Base-by-base conservation (phyloP, 2,888 invertebrate genomes). In the Aphidoletes aphidimyza region DNA sequence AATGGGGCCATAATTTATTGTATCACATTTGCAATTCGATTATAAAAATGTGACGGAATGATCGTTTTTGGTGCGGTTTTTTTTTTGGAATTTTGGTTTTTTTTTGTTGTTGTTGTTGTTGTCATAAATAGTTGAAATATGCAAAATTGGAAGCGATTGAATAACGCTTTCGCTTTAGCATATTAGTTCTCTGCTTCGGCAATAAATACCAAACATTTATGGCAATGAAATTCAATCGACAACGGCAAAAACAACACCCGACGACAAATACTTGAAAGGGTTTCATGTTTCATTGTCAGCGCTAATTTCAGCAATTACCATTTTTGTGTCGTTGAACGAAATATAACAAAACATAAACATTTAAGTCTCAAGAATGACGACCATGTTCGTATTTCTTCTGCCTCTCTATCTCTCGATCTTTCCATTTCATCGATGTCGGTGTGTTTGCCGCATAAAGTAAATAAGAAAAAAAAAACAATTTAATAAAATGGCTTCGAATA, bases 301-400 rank as follows among this genome's bases (percentile, higher is more conserved):
- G 30, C 69, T 69, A 69, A 69, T 69, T 69, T 69, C 69, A 69
- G 34, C 69, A 69, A 69, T 69, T 69, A 69, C 69, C 69, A 69
- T 69, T 69, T 69, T 69, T 3, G 69, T 69, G 69, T 69, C 69
- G 69, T 69, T 69, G 0, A 42, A 3, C 5, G 54, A 54, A 26
- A 69, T 30, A 30, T 34, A 9, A 30, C 26, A 69, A 69, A 26
- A 26, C 17, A 47, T 8, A 39, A 9, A 47, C 34, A 69, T 69
- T 69, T 69, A 11, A 69, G 69, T 30, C 69, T 2, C 34, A 69
- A 30, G 17, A 69, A 69, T 69, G 34, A 69, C 69, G 69, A 14
- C 11, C 6, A 9, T 42, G 26, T 30, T 69, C 30, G 30, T 69
- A 3, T 69, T n/a, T n/a, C n/a, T n/a, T n/a, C n/a, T n/a, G n/a